Evolutionary conservation across 2,797 vertebrate species (phyloP), one percentile per base, ranked within the genome.

Genomic region (Calcarius lapponicus): DNA sequence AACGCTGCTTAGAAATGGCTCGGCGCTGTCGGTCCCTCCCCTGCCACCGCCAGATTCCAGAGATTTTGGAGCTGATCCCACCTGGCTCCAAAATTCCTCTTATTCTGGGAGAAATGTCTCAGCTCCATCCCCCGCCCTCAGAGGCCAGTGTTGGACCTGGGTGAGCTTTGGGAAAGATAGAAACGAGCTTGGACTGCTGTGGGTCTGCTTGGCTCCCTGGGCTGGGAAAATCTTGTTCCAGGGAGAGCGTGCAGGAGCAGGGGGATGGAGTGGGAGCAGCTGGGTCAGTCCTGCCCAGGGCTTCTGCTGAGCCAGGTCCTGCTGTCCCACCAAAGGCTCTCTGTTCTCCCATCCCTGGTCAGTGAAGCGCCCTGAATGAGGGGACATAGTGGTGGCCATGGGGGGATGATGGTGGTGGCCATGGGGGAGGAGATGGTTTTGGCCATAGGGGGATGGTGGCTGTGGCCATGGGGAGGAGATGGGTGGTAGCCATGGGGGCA

Each of bases 331-430:
- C 13, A 5, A 0, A 1, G 3, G n/a, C 3, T 2, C 25, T n/a
- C 64, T 40, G 38, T 20, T 26, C 28, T 73, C 9, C 53, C 2
- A 0, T 2, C 43, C 1, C 4, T 21, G 64, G 13, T 6, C 71
- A 4, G 0, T 8, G 48, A 38, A 50, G 14, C 11, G 45, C 21
- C 7, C 65, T 26, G 51, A 7, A 4, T 0, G 0, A 17, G 45
- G 51, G 31, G 53, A 25, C 3, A 3, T 75, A 57, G 29, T 4
- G 6, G 22, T 13, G 29, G 14, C 29, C 29, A 11, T 25, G 22
- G 22, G 31, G 29, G 17, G 1, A n/a, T 15, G 13, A 24, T 56
- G 70, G 24, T 13, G 36, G 18, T 14, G 36, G 13, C 36, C 43
- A 21, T 21, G 43, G 19, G 43, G 43, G 10, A 9, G n/a, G n/a